Conservation (phyloP, 1,140 invertebrate species). For the Aphaenogaster floridana region DNA sequence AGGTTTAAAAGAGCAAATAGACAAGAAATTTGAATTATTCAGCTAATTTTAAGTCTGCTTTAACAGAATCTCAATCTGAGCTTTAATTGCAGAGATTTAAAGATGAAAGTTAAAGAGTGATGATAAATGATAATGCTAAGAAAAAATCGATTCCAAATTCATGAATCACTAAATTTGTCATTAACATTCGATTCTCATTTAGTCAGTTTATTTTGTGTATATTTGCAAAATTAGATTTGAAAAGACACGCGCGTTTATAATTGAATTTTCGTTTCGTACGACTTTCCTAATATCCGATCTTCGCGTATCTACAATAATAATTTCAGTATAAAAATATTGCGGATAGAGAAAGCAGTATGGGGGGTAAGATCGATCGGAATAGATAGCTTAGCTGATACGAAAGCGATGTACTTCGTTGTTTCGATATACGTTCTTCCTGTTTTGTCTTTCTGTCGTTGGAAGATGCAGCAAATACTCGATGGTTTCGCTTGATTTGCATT, state of each 20-base stretch:
- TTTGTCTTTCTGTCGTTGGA: background rate
- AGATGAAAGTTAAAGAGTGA: background rate
- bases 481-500: constrained; percentile 45
- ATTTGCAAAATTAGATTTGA: background rate
- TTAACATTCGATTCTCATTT: background rate
- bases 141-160: background rate
- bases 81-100: constrained; percentile 1
- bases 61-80: constrained; percentile 4
- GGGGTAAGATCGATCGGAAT: background rate
- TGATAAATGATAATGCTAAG: background rate
- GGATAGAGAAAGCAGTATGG: background rate
- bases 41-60: constrained; percentile 5
- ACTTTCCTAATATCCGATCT: background rate
- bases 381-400: constrained; percentile 20
- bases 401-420: background rate
- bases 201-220: background rate
- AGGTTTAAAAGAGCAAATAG: constrained; percentile 6
- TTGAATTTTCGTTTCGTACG: background rate
- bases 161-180: background rate
- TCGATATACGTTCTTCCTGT: constrained; percentile 3
- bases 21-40: constrained; percentile 8
- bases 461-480: constrained; percentile 14
- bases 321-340: background rate
- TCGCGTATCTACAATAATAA: background rate
- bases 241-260: background rate